Evolutionary conservation across 2,888 invertebrate genomes (phyloP), one percentile per base, ranked within the genome.

Genomic region (Orchestes rusci): DNA sequence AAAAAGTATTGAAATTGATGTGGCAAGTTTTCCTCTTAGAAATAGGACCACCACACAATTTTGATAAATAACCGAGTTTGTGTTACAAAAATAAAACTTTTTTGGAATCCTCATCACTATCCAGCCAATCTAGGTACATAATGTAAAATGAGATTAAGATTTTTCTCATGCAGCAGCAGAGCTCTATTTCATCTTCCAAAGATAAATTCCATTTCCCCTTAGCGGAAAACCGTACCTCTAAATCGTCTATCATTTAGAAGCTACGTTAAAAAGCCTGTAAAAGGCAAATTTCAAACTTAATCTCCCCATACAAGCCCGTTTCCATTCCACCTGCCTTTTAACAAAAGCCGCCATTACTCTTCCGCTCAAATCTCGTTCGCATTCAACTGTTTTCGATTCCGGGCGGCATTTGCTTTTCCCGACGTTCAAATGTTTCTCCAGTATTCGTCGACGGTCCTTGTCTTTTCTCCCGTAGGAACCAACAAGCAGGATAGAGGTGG

Each of bases 331-430:
- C 46, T 46, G 46, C 42, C 46, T 46, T 42, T 46, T 46, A 46
- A 46, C 46, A 46, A 42, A 46, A 46, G 46, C 46, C 46, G 46
- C 46, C 46, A 46, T 46, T 46, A 46, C 42, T 46, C 46, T 46
- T 46, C 46, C 46, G 42, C 44, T 39, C 46, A 46, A 46, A 46
- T 46, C 46, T 46, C 40, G 45, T 45, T 45, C 45, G 41, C 33
- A 41, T 45, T 45, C 40, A 45, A 45, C 45, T 45, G 45, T 45
- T 45, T 45, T 45, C 45, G 45, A 45, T 45, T 45, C 45, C 45
- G 37, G 45, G 37, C 41, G 45, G 45, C 45, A 41, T 45, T 45
- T 40, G 45, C 45, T 45, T 45, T 45, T 32, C 45, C 45, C 45
- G 45, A 45, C 45, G 37, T 45, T 45, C 37, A 39, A 45, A 41